Evolutionary conservation across 2,113 vertebrate species (phyloP).

Genomic region (Zapus hudsonius): DNA sequence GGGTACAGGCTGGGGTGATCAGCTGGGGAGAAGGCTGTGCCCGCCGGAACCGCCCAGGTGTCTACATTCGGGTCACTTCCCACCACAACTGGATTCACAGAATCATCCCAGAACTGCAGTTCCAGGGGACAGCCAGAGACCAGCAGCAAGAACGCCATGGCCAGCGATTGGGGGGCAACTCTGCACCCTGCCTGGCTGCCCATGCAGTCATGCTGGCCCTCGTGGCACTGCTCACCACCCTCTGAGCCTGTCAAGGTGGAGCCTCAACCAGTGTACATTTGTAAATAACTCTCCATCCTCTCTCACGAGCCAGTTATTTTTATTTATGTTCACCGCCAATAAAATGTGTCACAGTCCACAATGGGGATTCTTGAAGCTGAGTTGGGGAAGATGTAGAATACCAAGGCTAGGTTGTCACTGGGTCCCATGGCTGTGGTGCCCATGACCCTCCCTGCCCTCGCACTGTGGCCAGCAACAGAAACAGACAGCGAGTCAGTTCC

Average conservation of each 20-base stretch:
- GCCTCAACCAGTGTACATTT: neutral
- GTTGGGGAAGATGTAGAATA: neutral
- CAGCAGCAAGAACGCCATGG: neutral
- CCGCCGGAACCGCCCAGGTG: slow-evolving; percentile 89
- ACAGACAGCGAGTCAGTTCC: neutral
- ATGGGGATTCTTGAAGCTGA: neutral
- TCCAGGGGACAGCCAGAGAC: neutral
- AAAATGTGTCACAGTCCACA: neutral
- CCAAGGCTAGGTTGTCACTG: neutral
- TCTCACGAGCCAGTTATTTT: neutral
- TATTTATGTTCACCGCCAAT: slow-evolving; percentile 65
- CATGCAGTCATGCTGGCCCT: neutral
- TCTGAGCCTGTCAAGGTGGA: slow-evolving; percentile 3
- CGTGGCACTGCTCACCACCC: neutral
- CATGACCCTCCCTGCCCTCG: neutral
- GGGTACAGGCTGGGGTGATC: slow-evolving; percentile 91
- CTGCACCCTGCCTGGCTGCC: neutral
- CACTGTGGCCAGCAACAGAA: neutral
- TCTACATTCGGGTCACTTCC: slow-evolving; percentile 88
- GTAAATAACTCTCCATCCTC: slow-evolving; percentile 50
- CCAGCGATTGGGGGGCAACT: fast-evolving
- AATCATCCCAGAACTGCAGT: slow-evolving; percentile 75
- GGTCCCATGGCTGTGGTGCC: neutral
- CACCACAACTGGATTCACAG: slow-evolving; percentile 86
- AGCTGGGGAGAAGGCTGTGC: slow-evolving; percentile 94